These are phyloP conservation scores for Diadegma fenestrale DNA, from an alignment of 2,888 invertebrate species.

Conservation along the genomic window DNA sequence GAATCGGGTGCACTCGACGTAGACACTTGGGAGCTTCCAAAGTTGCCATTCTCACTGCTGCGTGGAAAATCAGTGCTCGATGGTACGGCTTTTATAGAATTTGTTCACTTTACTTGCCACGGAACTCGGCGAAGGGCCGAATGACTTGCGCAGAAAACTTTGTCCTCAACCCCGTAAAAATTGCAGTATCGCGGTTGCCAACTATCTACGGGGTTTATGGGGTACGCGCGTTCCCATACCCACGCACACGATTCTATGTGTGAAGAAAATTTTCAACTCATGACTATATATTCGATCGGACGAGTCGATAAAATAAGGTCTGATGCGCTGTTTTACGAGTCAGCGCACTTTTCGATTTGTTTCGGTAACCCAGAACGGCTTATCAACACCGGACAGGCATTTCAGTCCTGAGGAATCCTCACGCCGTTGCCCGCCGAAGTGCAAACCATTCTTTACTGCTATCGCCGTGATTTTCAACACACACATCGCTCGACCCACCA, in stretches of 20 bases:
- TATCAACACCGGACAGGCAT: constrained; percentile 79
- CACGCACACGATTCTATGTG: not conserved
- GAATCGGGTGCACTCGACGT: not conserved
- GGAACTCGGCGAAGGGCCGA: constrained; percentile 21
- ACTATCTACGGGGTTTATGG: constrained; percentile 14
- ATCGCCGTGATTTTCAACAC: not conserved
- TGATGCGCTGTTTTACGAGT: constrained; percentile 78
- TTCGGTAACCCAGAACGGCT: constrained; percentile 75
- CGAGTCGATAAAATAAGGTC: constrained; percentile 27
- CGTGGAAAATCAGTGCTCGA: constrained; percentile 58
- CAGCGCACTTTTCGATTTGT: constrained; percentile 83
- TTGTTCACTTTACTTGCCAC: constrained; percentile 48
- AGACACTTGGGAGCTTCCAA: constrained; percentile 38
- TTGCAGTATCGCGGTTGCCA: constrained; percentile 16
- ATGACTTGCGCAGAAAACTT: constrained; percentile 67
- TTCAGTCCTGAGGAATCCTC: constrained; percentile 66
- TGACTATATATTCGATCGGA: not conserved
- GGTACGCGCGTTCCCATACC: not conserved
- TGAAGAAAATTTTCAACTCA: not conserved
- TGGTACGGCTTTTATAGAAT: constrained; percentile 68
- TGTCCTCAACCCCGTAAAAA: constrained; percentile 28
- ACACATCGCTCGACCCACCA: not conserved
- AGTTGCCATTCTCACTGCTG: constrained; percentile 65
- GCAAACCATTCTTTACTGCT: constrained; percentile 75
- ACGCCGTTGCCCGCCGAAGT: constrained; percentile 73